phyloP scores from a whole-genome alignment of 2,797 vertebrate genomes.

The Neosalanx taihuensis region DNA sequence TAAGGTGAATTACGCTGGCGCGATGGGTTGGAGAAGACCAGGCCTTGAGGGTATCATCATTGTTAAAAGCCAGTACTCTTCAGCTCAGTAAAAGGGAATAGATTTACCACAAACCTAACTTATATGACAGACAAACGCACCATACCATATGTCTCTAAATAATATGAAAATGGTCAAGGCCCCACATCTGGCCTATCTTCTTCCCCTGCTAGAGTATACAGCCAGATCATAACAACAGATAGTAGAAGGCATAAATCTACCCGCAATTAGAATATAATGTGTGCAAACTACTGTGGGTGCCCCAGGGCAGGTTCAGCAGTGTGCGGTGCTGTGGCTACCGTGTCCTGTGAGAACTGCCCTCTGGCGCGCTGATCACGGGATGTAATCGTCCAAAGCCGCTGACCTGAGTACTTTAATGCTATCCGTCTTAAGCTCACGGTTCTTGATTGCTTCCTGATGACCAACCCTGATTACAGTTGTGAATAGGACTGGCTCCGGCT shows the following conservation, averaged over 20 bases:
- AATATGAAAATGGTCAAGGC: neutral
- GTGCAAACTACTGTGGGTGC: neutral
- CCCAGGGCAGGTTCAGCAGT: conserved; percentile 8
- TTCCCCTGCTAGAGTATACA: too few relatives aligned
- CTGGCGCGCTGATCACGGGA: conserved; percentile 31
- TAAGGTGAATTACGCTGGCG: conserved; percentile 79
- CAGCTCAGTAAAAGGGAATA: neutral
- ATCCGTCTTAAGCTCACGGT: conserved; percentile 50
- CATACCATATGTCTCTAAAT: neutral
- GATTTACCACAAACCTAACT: conserved; percentile 1
- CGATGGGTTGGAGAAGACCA: conserved; percentile 50
- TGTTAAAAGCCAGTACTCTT: neutral
- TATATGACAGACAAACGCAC: neutral
- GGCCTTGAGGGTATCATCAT: neutral
- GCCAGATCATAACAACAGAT: too few relatives aligned
- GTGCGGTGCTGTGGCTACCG: neutral
- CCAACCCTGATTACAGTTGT: conserved; percentile 36
- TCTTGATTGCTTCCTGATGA: conserved; percentile 53
- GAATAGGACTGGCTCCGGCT: conserved; percentile 26
- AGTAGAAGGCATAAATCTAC: neutral
- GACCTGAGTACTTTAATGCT: conserved; percentile 55
- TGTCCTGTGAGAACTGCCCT: conserved; percentile 20
- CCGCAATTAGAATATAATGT: neutral
- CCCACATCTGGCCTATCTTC: neutral
- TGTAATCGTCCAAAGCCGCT: conserved; percentile 50